Conservation (phyloP, 2,888 invertebrate genomes). For the Campopleginae sp. region DNA sequence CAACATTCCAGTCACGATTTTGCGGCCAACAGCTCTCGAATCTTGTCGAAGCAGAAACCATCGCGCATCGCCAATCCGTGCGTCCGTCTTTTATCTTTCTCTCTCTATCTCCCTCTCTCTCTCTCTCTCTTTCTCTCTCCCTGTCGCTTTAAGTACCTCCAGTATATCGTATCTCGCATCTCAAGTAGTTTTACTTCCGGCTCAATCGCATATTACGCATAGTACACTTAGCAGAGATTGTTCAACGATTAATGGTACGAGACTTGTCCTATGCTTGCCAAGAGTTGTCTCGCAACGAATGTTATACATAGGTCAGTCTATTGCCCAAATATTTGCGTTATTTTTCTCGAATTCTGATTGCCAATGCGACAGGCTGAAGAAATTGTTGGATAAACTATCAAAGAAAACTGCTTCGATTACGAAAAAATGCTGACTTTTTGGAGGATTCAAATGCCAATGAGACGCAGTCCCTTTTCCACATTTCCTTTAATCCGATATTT, state of each 20-base stretch:
- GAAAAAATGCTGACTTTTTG: background rate
- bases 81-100: conserved; percentile 16
- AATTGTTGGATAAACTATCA: background rate
- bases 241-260: conserved; percentile 47
- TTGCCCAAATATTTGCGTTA: conserved; percentile 7
- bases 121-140: conserved; percentile 19
- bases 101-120: background rate
- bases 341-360: background rate
- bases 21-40: conserved; percentile 57
- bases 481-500: background rate
- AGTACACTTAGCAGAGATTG: conserved; percentile 54
- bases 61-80: conserved; percentile 24
- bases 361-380: background rate
- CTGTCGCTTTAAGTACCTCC: conserved; percentile 50
- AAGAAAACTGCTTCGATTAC: background rate
- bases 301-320: background rate
- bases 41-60: conserved; percentile 26
- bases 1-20: conserved; percentile 74
- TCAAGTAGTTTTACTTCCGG: conserved; percentile 78
- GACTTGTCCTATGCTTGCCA: background rate
- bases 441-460: background rate
- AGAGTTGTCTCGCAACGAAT: background rate
- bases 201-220: conserved; percentile 62
- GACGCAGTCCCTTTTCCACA: background rate
- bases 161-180: conserved; percentile 73